Evolutionary conservation across 1,140 invertebrate genomes (phyloP), one percentile per base, ranked within the genome.

Genomic region (Brachionus koreanus): DNA sequence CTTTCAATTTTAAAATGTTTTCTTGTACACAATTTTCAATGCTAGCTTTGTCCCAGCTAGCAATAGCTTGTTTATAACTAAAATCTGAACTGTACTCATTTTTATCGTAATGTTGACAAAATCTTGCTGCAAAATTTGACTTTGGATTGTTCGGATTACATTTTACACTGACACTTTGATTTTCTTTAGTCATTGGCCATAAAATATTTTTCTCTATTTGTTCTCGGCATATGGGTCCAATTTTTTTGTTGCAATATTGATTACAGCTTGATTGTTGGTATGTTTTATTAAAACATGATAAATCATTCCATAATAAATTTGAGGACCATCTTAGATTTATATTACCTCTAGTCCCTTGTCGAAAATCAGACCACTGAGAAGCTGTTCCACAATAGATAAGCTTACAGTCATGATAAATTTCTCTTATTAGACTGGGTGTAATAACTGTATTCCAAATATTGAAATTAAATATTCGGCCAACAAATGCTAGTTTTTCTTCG

Each of bases 271-370:
- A 23, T 19, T 23, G 25, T n/a, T 79, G 76, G 61, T 19, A 61
- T 43, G 49, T 23, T 12, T 61, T 9, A n/a, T 42, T 49, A 16
- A 75, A 43, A 29, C 52, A 61, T 25, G 13, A 33, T 33, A 25
- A 23, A 83, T 35, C 43, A 85, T 84, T 83, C 87, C 87, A 83
- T 57, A 86, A 82, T 39, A 88, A 86, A 29, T 85, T 86, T 4
- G 88, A 87, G 2, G 88, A 88, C 88, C 88, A 89, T 42, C 87
- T 83, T 83, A 89, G 85, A 67, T 85, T 85, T 84, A 89, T 85
- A 5, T 85, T 84, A 6, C 88, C 88, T 37, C 88, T 83, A 0
- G 88, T 89, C 7, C 88, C 88, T 42, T 86, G 84, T 13, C 88
- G 83, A 72, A 89, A 87, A 81, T 88, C 87, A 23, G 86, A 86